Conservation (phyloP, 2,113 vertebrate genomes). For the Cyprinodon brontotheroides region DNA sequence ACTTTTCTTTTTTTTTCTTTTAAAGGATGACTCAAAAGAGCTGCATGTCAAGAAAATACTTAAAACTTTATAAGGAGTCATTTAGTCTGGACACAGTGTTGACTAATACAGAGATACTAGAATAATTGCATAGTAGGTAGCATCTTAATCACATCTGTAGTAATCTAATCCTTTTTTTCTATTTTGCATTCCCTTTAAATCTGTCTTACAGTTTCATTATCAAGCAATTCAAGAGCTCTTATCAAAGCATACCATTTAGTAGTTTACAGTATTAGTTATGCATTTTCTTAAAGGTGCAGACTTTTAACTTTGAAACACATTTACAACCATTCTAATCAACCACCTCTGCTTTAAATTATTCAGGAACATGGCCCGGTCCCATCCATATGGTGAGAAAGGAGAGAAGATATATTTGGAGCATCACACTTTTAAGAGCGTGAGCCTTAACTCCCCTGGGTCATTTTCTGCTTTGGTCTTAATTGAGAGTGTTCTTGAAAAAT, state of each 20-base stretch:
- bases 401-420: conserved; percentile 76
- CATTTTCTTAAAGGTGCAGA: conserved; percentile 49
- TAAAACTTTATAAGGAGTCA: not conserved
- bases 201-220: not conserved
- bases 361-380: conserved; percentile 55
- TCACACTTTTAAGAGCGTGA: conserved; percentile 79
- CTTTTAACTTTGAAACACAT: conserved; percentile 61
- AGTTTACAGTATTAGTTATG: conserved; percentile 25
- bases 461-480: conserved; percentile 83
- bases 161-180: conserved; percentile 1
- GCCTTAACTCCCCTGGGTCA: conserved; percentile 77
- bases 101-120: not conserved
- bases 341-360: conserved; percentile 64
- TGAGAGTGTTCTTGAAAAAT: conserved; percentile 85
- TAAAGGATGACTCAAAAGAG: no score
- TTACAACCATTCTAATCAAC: conserved; percentile 68
- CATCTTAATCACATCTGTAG: not conserved
- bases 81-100: not conserved
- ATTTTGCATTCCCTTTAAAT: not conserved
- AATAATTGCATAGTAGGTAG: not conserved
- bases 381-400: conserved; percentile 60
- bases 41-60: not conserved
- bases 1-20: no score
- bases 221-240: conserved; percentile 8
- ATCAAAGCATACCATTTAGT: conserved; percentile 3